Conservation (phyloP, 2,888 invertebrate species). For the Drosophila parthenogenetica region DNA sequence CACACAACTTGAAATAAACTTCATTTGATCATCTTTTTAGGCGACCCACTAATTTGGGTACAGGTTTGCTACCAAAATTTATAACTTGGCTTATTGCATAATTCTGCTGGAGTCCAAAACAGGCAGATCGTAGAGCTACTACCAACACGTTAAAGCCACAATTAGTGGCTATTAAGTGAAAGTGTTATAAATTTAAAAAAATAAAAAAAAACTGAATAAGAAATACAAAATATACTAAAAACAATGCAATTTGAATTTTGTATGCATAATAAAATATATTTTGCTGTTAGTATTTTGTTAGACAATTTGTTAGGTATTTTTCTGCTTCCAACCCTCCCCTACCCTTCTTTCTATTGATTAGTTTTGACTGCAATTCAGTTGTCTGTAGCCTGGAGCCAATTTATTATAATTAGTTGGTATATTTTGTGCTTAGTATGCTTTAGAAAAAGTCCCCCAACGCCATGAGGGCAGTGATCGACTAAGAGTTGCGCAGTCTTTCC, state of each 20-base stretch:
- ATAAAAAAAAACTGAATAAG: constrained; percentile 1
- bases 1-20: constrained; percentile 7
- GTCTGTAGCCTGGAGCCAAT: constrained; percentile 45
- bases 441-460: constrained; percentile 23
- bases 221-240: constrained; percentile 21
- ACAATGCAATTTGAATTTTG: constrained; percentile 39
- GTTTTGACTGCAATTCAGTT: constrained; percentile 28
- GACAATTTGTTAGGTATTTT: constrained; percentile 1
- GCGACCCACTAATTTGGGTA: constrained; percentile 52
- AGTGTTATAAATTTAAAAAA: constrained; percentile 68
- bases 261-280: constrained; percentile 4
- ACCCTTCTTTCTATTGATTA: background rate
- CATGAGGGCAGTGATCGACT: background rate
- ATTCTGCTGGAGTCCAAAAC: constrained; percentile 11
- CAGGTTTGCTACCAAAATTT: constrained; percentile 51
- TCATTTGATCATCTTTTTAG: constrained; percentile 36
- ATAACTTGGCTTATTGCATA: constrained; percentile 47
- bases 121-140: constrained; percentile 6
- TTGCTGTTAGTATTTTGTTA: constrained; percentile 15
- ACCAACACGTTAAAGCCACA: constrained; percentile 42
- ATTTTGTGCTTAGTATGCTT: constrained; percentile 43
- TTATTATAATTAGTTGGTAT: constrained; percentile 73
- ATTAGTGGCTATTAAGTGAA: constrained; percentile 73
- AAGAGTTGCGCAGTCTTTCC: background rate
- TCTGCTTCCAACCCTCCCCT: background rate